Evolutionary conservation across 2,797 vertebrate species (phyloP), one percentile per base, ranked within the genome.

Genomic region (Coluber constrictor): DNA sequence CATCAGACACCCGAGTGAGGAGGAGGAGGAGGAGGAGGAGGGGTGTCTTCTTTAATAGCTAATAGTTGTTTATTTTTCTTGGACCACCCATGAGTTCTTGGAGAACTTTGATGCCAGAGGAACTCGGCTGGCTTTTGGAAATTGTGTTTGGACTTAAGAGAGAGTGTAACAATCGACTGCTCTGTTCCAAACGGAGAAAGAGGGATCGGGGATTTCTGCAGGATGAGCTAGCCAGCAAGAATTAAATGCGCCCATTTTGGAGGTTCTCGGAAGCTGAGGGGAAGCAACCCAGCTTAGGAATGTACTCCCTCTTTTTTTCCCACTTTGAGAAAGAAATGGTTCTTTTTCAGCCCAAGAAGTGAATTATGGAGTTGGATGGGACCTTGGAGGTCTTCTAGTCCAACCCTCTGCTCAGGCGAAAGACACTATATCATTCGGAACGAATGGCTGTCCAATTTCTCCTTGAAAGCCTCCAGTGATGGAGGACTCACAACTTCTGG

Each of bases 241-340:
- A 79, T 43, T 10, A 43, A 43, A 79, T 23, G 37, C 1, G 0
- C 3, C 2, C 86, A 9, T 16, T 16, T 87, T 9, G 5, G 29
- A 55, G 29, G 15, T n/a, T 20, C 37, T 43, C 9, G 43, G 43
- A 83, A 47, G 20, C 74, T 43, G 18, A 10, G n/a, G n/a, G n/a
- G 92, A 25, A 57, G 91, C 94, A 86, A 91, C 54, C 57, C 91
- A 95, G 94, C 93, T 94, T 94, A 93, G 93, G 18, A 79, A 79
- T 1, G 1, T 25, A 18, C 18, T 79, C 7, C 32, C 16, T 18
- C 15, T 3, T n/a, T 18, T 32, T 37, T 1, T 11, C 7, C n/a
- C 70, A 74, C 16, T 37, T 74, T 4, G 32, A 74, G n/a, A 37
- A 37, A 37, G 7, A 74, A 74, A 37, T 3, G 1, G 16, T 37